Percentiles rank a stretch among this genome's conserved stretches.
Evolutionary conservation across 2,888 invertebrate species (phyloP).

Genomic region (Plagodis dolabraria): DNA sequence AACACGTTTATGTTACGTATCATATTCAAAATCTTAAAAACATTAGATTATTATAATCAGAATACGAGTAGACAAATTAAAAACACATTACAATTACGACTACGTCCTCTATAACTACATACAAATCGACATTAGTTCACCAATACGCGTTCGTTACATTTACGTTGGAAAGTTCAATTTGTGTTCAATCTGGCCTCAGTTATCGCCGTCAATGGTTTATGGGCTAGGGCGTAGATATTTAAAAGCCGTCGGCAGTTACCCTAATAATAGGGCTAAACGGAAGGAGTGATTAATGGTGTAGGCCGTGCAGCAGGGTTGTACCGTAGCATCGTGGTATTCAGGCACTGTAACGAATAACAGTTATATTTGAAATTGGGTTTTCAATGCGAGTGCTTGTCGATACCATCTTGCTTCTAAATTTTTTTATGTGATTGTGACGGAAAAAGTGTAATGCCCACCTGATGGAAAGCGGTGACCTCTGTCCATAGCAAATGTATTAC

Average conservation of each 20-base stretch:
- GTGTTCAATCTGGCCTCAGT: slow-evolving; percentile 49
- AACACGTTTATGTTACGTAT: no score
- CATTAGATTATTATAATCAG: no score
- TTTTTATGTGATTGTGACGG: no score
- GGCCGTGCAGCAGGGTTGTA: slow-evolving; percentile 6
- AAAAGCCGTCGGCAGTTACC: slow-evolving; percentile 62
- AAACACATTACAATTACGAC: background rate
- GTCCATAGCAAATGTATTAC: no score
- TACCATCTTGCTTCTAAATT: no score
- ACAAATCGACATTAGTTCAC: slow-evolving; percentile 16
- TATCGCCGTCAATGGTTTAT: slow-evolving; percentile 51
- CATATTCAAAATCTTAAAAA: no score
- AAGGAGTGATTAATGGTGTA: slow-evolving; percentile 57
- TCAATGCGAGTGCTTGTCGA: no score
- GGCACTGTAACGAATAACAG: no score
- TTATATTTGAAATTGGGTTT: no score
- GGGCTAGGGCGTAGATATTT: slow-evolving; percentile 54
- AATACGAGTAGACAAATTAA: background rate
- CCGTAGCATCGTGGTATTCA: slow-evolving; percentile 21
- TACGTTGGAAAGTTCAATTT: slow-evolving; percentile 37
- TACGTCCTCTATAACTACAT: slow-evolving; percentile 2
- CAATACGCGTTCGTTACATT: slow-evolving; percentile 32
- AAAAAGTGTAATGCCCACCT: no score
- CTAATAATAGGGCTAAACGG: slow-evolving; percentile 62
- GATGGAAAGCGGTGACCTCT: no score